Percentiles rank a stretch among this genome's conserved stretches.
Conservation (phyloP, 2,113 vertebrate species). For the Accipiter cooperii region DNA sequence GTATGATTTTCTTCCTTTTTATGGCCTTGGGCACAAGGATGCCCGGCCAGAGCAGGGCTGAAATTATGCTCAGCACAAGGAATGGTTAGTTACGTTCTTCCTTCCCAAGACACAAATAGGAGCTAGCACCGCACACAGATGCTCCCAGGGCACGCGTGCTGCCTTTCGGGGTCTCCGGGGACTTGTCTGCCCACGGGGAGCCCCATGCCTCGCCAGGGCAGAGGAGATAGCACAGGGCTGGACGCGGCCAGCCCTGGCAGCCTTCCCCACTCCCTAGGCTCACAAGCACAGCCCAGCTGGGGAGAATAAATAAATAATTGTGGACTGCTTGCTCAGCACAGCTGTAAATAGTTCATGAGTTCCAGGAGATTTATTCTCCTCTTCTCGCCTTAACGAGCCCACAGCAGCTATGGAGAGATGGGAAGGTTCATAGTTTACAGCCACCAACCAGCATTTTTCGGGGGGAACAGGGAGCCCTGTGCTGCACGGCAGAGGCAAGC, state of each 20-base stretch:
- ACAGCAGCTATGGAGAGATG: neutral
- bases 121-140: neutral
- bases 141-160: neutral
- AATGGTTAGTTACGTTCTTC: neutral
- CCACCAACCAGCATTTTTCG: rapidly evolving
- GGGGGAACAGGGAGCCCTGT: neutral
- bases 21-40: neutral
- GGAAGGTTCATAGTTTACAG: neutral
- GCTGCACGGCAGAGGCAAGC: neutral
- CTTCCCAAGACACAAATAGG: neutral
- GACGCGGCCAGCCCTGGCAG: neutral
- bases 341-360: slow-evolving; percentile 26
- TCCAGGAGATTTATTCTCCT: slow-evolving; percentile 2
- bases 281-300: neutral
- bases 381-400: neutral
- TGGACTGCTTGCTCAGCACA: neutral
- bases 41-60: neutral
- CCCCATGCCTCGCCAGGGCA: too few species aligned
- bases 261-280: neutral
- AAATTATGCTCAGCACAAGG: neutral
- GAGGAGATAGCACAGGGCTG: rapidly evolving
- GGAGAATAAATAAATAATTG: slow-evolving; percentile 28
- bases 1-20: neutral
- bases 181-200: neutral
- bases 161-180: neutral